Evolutionary conservation across 2,888 invertebrate species (phyloP), one percentile per base, ranked within the genome.

Genomic region (Thysanoteuthis rhombus): DNA sequence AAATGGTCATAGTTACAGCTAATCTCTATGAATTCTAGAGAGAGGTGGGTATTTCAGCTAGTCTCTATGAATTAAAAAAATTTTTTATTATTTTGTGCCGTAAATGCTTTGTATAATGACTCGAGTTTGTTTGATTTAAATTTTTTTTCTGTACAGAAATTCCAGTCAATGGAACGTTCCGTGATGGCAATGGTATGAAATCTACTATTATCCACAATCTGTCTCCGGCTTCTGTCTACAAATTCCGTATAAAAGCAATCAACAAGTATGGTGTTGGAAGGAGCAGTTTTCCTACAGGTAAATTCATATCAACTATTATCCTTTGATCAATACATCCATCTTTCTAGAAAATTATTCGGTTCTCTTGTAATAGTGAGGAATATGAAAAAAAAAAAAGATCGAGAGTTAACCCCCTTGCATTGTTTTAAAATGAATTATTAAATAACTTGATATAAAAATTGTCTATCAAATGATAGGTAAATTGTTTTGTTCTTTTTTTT

Each of bases 141-240:
- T 75, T 36, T 19, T n/a, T n/a, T 12, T 75, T 75, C 36, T n/a
- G 10, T 75, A 16, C 75, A 75, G 75, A 75, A 75, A 75, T 75
- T 36, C 75, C 75, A 3, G 25, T 22, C 75, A 19, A 22, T 12
- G 19, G 36, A 75, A 16, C 12, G 16, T 5, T 75, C 1, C 5
- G 16, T 2, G 16, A 36, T 36, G 36, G 36, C 25, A 75, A 75
- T 58, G 42, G 10, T 52, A 36, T n/a, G 75, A 75, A 75, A 75
- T 0, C 75, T 1, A 42, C 94, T 28, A 45, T 94, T 0, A 93
- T 96, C 45, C 94, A 94, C 92, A 95, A 95, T 25, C 97, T 99
- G 28, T 98, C 98, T 94, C 99, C 99, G 0, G 99, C 98, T 98
- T 98, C 98, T 0, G 98, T 98, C 0, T 99, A 99, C 96, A 98